phyloP scores from a whole-genome alignment of 2,888 invertebrate species.

The Xestia rhomboidea region DNA sequence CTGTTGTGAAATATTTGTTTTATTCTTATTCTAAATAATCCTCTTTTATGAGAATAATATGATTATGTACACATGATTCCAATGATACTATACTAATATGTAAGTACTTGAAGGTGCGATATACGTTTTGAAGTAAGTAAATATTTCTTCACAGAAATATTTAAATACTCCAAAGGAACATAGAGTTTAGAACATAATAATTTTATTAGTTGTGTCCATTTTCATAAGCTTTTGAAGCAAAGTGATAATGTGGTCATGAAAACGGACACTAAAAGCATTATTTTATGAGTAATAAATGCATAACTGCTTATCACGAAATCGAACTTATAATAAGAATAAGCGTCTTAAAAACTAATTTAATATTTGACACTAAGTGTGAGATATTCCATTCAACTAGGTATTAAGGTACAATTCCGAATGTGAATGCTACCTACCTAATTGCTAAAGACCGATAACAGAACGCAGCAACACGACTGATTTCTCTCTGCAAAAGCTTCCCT shows the following conservation, averaged over 20 bases:
- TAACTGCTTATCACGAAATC: constrained; percentile 41
- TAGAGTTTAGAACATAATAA: neutral
- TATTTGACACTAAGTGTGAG: neutral
- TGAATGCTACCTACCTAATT: no score
- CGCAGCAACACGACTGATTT: neutral
- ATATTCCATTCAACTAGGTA: neutral
- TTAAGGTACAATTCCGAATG: neutral
- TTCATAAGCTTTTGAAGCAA: constrained; percentile 70
- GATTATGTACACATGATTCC: constrained; percentile 35
- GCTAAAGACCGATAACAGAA: neutral
- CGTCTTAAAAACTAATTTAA: constrained; percentile 23
- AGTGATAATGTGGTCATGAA: constrained; percentile 70
- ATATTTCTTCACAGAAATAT: constrained; percentile 32
- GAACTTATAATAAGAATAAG: constrained; percentile 2
- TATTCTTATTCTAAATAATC: constrained; percentile 44
- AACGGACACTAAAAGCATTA: constrained; percentile 65
- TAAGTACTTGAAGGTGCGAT: constrained; percentile 38
- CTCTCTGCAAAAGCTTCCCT: neutral
- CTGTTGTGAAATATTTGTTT: constrained; percentile 62
- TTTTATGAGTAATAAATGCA: constrained; percentile 67
- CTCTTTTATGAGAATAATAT: neutral
- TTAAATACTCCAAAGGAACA: constrained; percentile 15
- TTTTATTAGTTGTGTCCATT: constrained; percentile 60
- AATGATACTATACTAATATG: constrained; percentile 1
- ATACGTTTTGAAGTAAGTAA: constrained; percentile 18